Evolutionary conservation across 2,888 invertebrate species (phyloP), one percentile per base, ranked within the genome.

Genomic region (Odontothrips loti): DNA sequence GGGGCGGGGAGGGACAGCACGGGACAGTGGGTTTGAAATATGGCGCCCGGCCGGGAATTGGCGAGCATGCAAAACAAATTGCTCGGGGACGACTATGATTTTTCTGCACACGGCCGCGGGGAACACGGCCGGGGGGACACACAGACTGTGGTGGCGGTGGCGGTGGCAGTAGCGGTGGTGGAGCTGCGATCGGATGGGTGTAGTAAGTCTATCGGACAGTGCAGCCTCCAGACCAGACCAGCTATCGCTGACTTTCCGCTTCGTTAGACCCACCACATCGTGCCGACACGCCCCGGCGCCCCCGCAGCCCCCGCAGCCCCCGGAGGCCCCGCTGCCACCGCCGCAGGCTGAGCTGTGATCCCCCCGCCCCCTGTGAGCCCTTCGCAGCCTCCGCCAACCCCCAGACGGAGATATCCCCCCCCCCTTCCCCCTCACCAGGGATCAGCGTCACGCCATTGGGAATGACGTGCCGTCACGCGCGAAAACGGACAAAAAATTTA

Each of bases 51-150:
- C 10, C 68, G 11, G 68, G 68, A 75, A 75, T 75, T 75, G 68
- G 68, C 27, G 68, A 75, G 23, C 68, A 75, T 75, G 68, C 68
- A 75, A 75, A 75, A 75, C 68, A 75, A 75, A 75, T 75, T 75
- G 68, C 68, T 11, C 68, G 68, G 27, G 15, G 17, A 27, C 68
- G 23, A 27, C 68, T 43, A 43, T 75, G 68, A 75, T 75, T 75
- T 75, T 75, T 75, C 27, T 75, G 51, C 68, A 68, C 68, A 68
- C 23, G 68, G 23, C 68, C 11, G 63, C n/a, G 63, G 51, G 51
- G 51, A n/a, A n/a, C n/a, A n/a, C n/a, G n/a, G n/a, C n/a, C n/a
- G n/a, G n/a, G n/a, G n/a, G n/a, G n/a, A 43, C 34, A 43, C 34
- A 43, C 34, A 6, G 34, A 43, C 34, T 43, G 34, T 15, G 6